Conservation (phyloP, 1,140 invertebrate genomes). For the Drosophila tristis region DNA sequence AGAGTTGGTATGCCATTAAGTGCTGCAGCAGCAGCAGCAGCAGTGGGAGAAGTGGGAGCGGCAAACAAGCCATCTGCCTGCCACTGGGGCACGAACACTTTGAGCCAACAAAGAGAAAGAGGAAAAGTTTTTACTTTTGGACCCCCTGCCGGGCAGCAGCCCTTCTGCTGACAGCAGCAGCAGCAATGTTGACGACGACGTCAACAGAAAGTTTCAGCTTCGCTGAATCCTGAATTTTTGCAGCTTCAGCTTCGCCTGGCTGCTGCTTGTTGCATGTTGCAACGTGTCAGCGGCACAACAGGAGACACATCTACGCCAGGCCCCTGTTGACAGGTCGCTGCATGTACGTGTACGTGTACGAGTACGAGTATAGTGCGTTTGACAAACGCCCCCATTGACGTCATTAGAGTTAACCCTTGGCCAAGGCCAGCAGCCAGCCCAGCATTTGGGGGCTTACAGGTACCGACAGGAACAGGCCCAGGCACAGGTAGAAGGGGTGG, state of each 20-base stretch:
- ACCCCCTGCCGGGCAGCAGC: neutral
- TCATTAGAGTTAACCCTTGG: constrained; percentile 67
- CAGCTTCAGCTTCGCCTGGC: constrained; percentile 51
- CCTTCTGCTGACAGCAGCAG: constrained; percentile 6
- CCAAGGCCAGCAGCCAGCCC: constrained; percentile 10
- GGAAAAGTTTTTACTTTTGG: constrained; percentile 35
- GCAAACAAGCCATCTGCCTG: constrained; percentile 30
- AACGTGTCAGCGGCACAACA: constrained; percentile 61
- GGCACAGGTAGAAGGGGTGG: no score
- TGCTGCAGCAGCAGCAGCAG: constrained; percentile 16
- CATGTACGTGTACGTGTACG: neutral
- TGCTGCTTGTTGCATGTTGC: constrained; percentile 70
- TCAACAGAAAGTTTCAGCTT: constrained; percentile 67
- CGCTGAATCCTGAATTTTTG: constrained; percentile 55
- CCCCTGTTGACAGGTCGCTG: no score
- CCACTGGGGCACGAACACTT: constrained; percentile 32
- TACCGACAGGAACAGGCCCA: no score
- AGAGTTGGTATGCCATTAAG: constrained; percentile 24
- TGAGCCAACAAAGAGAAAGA: constrained; percentile 22
- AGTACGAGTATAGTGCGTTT: constrained; percentile 31
- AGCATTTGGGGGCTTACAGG: no score
- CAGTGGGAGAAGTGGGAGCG: no score
- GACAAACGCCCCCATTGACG: constrained; percentile 62
- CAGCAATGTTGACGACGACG: constrained; percentile 36
- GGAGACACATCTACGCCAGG: neutral